phyloP scores from a whole-genome alignment of 92 coral and sea anemone genomes.

The Phymanthus crucifer region DNA sequence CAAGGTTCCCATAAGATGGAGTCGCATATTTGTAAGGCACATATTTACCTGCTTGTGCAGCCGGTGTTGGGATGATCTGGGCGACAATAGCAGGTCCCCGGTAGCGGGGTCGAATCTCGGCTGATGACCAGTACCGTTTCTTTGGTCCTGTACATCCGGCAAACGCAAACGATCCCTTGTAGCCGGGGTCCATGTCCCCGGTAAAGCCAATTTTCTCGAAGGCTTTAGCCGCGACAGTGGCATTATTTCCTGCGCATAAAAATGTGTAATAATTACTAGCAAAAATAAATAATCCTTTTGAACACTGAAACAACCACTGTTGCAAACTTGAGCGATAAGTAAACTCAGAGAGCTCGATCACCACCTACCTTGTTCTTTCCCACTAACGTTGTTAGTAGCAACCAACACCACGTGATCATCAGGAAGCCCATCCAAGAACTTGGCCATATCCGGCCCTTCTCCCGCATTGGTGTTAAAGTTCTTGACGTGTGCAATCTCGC shows the following conservation, averaged over 20 bases:
- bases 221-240: constrained; percentile 70
- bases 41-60: constrained; percentile 83
- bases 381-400: constrained; percentile 82
- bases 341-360: not conserved
- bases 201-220: constrained; percentile 81
- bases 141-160: constrained; percentile 88
- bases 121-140: constrained; percentile 73
- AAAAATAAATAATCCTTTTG: not conserved
- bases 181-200: constrained; percentile 75
- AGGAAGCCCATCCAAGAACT: constrained; percentile 82
- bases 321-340: not conserved
- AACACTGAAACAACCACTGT: too few species aligned
- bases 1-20: not conserved
- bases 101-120: constrained; percentile 87
- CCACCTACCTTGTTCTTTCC: constrained; percentile 66
- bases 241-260: constrained; percentile 60
- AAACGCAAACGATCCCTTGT: constrained; percentile 84
- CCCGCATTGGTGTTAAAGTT: constrained; percentile 92
- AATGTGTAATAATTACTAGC: not conserved
- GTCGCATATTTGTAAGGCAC: not conserved
- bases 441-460: constrained; percentile 83
- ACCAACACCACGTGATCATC: constrained; percentile 97
- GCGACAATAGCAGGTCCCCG: constrained; percentile 92
- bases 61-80: constrained; percentile 90
- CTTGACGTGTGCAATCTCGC: constrained; percentile 77